phyloP scores from a whole-genome alignment of 2,888 invertebrate genomes.

The Empis livida region DNA sequence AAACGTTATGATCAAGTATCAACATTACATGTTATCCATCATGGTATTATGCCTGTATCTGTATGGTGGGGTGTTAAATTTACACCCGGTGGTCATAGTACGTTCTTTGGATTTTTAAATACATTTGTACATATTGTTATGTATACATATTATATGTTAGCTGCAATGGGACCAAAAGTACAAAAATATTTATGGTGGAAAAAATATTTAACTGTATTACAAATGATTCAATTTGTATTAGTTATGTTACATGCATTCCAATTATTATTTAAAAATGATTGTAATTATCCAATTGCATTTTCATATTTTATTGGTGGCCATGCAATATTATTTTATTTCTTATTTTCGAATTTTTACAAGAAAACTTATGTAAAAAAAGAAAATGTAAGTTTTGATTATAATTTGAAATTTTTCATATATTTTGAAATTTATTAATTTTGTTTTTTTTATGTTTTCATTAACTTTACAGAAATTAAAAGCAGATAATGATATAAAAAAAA shows the following conservation, averaged over 20 bases:
- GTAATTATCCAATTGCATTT: conserved; percentile 79
- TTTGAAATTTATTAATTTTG: background rate
- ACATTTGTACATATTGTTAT: conserved; percentile 91
- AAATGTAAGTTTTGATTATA: conserved; percentile 20
- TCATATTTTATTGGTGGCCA: conserved; percentile 87
- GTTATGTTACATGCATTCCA: conserved; percentile 86
- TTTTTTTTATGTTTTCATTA: background rate
- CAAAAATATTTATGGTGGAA: conserved; percentile 94
- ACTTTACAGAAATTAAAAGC: background rate
- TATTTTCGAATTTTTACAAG: conserved; percentile 86
- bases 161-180: conserved; percentile 76
- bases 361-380: conserved; percentile 47
- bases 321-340: conserved; percentile 82
- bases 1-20: conserved; percentile 89
- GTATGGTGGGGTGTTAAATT: conserved; percentile 88
- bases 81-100: conserved; percentile 81
- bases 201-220: conserved; percentile 78
- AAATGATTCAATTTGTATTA: conserved; percentile 84
- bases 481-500: background rate
- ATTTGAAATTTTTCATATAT: background rate
- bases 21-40: conserved; percentile 86
- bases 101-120: conserved; percentile 87
- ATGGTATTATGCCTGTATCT: conserved; percentile 89
- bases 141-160: conserved; percentile 85
- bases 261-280: conserved; percentile 66